Evolutionary conservation across 2,797 vertebrate species (phyloP).

Genomic region (Brotogeris chrysoptera): DNA sequence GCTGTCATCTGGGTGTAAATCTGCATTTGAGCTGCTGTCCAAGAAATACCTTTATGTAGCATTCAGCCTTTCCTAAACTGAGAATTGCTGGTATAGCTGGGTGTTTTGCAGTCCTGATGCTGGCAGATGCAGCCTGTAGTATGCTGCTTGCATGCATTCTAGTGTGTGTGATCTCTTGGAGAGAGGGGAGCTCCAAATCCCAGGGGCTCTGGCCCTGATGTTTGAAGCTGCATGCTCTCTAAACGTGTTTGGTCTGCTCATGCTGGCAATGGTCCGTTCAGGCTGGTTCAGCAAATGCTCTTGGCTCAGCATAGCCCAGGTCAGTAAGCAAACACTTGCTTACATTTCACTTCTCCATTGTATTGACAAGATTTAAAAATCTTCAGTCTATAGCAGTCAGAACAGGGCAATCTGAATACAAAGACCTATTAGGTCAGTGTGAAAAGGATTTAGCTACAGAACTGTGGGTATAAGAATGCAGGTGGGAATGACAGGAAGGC

Average conservation of each 20-base stretch:
- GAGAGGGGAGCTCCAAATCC: neutral
- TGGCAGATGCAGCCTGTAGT: neutral
- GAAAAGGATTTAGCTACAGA: slow-evolving; percentile 12
- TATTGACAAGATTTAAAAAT: slow-evolving; percentile 17
- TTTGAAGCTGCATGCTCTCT: neutral
- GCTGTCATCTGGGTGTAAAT: neutral
- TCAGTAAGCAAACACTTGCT: slow-evolving; percentile 35
- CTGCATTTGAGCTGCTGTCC: neutral
- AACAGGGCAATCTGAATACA: slow-evolving; percentile 5
- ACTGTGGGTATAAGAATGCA: neutral
- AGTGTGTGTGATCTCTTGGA: neutral
- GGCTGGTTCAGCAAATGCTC: slow-evolving; percentile 4
- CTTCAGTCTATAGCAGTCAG: neutral
- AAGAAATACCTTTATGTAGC: neutral
- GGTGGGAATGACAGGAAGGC: neutral
- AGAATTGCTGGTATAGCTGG: neutral
- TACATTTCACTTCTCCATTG: slow-evolving; percentile 28
- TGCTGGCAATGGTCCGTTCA: neutral
- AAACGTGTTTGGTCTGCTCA: neutral
- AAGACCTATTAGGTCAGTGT: neutral
- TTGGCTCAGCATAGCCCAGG: neutral
- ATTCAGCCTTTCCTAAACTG: neutral
- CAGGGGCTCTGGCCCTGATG: neutral
- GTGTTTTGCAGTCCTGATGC: neutral
- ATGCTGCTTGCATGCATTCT: neutral